Evolutionary conservation across 2,113 vertebrate genomes (phyloP).

Genomic region (Aegithalos caudatus): DNA sequence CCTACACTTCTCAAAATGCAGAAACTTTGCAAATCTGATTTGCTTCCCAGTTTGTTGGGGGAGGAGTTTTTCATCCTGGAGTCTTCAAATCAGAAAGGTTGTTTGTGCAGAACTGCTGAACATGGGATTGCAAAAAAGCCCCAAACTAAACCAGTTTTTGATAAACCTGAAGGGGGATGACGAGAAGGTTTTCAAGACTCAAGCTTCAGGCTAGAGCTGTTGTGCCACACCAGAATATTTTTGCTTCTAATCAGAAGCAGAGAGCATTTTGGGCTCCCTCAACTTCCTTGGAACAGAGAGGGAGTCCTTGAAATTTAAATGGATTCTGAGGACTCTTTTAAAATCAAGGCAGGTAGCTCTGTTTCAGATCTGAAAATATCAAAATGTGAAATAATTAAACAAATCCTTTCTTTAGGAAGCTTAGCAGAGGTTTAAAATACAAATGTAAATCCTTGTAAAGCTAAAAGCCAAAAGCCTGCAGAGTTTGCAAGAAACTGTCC

Average conservation of each 20-base stretch:
- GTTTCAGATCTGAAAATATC: background rate
- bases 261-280: background rate
- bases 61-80: background rate
- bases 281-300: background rate
- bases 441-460: conserved; percentile 8
- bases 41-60: background rate
- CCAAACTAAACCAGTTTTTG: background rate
- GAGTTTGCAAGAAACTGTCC: background rate
- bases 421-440: background rate
- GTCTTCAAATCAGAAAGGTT: background rate
- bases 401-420: background rate
- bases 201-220: background rate
- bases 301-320: background rate
- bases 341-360: background rate
- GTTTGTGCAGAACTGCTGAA: background rate
- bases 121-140: background rate
- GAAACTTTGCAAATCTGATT: background rate
- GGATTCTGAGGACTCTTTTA: background rate
- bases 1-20: background rate
- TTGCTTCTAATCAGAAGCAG: background rate
- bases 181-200: background rate
- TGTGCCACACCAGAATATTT: background rate
- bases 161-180: background rate
- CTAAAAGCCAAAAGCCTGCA: background rate
- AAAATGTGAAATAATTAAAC: background rate